Evolutionary conservation across 2,113 vertebrate species (phyloP).

Genomic region (Candoia aspera): DNA sequence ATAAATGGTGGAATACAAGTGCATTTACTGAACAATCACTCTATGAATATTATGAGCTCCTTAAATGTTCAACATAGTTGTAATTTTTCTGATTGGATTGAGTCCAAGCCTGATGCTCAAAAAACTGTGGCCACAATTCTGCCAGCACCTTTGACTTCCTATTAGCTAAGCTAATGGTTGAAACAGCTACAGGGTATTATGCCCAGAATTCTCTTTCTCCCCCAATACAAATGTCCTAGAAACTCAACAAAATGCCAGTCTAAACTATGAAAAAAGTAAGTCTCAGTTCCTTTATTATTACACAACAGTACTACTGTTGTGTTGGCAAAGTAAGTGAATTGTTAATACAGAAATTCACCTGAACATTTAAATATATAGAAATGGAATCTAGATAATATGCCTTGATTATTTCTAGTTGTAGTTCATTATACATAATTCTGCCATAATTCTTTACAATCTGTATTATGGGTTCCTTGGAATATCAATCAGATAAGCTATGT

Average conservation of each 20-base stretch:
- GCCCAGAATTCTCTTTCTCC: neutral
- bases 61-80: neutral
- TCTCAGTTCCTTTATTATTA: neutral
- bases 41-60: neutral
- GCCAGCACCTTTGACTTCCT: neutral
- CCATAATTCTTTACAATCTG: conserved; percentile 47
- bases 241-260: neutral
- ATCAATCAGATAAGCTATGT: conserved; percentile 69
- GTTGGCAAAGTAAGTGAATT: neutral
- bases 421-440: conserved; percentile 49
- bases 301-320: neutral
- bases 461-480: conserved; percentile 61
- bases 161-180: neutral
- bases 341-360: neutral
- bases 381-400: neutral
- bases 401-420: conserved; percentile 47
- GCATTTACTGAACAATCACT: neutral
- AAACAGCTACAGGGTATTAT: neutral
- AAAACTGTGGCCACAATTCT: neutral
- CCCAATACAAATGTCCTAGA: neutral
- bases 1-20: neutral
- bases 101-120: neutral
- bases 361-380: neutral
- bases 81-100: neutral
- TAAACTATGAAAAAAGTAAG: neutral